Evolutionary conservation across 2,797 vertebrate genomes (phyloP), one percentile per base, ranked within the genome.

Genomic region (Diplodus puntazzo): DNA sequence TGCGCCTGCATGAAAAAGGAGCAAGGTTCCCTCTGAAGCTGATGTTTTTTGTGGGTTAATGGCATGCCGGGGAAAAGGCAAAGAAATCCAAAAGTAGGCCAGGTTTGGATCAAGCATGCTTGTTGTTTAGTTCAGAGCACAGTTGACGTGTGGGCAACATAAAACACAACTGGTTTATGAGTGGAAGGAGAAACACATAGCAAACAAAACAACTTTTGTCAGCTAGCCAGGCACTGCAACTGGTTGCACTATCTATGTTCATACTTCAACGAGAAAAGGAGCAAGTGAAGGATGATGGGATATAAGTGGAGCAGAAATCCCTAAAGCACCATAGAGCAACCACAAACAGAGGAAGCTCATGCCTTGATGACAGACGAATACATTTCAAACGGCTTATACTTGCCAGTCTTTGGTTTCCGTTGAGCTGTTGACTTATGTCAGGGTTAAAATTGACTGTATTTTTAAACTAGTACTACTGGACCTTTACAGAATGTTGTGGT

Each of bases 11-110:
- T 72, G 79, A 77, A 73, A 82, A 78, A 87, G 82, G 77, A 92
- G 88, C 94, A 95, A 95, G 93, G 92, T 87, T 94, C 92, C 92
- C 92, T 88, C 83, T 92, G 91, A 92, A 96, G 96, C 95, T 93
- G 93, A 88, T 95, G 94, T 90, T 91, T 84, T 87, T 77, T 46
- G 84, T 87, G 79, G 80, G 88, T 91, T 95, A 95, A 86, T 58
- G 50, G 87, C 96, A 97, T 97, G 97, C 96, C 95, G 89, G 87
- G 83, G 94, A 80, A 92, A 93, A 94, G 94, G 93, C 91, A 89
- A 73, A 74, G 77, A 17, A 89, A 77, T 73, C 74, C 77, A 78
- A 79, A 84, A 54, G 57, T 73, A 79, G 74, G 83, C 73, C 23
- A 18, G 79, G 89, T 91, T 93, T 80, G 77, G 82, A 93, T 87